Conservation (phyloP, 1,140 invertebrate genomes). For the Aphelinus certus region DNA sequence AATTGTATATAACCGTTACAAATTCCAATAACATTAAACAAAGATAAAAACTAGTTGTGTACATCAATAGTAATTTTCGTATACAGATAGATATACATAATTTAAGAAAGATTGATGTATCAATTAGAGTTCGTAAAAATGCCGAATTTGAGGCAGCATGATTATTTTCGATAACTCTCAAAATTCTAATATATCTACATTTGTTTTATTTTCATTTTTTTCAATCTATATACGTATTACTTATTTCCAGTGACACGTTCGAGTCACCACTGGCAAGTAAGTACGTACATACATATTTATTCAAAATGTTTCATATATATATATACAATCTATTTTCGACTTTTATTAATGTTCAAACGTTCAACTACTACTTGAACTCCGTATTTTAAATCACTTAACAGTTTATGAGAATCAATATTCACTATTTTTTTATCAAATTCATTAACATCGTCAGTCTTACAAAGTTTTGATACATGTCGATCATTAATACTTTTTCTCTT, state of each 20-base stretch:
- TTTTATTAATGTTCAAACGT: constrained; percentile 52
- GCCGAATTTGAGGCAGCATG: not conserved
- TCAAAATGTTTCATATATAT: constrained; percentile 33
- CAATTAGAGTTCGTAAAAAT: constrained; percentile 30
- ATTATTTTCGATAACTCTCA: constrained; percentile 17
- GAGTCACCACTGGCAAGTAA: not conserved
- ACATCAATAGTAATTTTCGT: constrained; percentile 11
- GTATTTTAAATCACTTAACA: constrained; percentile 57
- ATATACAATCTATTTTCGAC: constrained; percentile 42
- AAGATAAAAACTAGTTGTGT: constrained; percentile 12
- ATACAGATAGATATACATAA: constrained; percentile 17
- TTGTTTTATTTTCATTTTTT: not conserved
- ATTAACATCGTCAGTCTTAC: constrained; percentile 15
- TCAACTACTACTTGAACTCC: constrained; percentile 57
- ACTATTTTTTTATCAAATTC: constrained; percentile 33
- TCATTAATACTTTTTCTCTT: constrained; percentile 29
- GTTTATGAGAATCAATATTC: constrained; percentile 56
- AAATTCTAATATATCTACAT: constrained; percentile 27
- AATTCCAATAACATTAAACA: constrained; percentile 1
- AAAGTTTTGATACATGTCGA: constrained; percentile 11
- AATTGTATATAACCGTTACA: constrained; percentile 24
- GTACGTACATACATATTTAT: constrained; percentile 15
- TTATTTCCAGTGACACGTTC: too few relatives aligned
- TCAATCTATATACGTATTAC: too few relatives aligned
- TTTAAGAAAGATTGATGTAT: constrained; percentile 30